phyloP scores from a whole-genome alignment of 2,797 vertebrate species.

The Peromyscus nudipes region DNA sequence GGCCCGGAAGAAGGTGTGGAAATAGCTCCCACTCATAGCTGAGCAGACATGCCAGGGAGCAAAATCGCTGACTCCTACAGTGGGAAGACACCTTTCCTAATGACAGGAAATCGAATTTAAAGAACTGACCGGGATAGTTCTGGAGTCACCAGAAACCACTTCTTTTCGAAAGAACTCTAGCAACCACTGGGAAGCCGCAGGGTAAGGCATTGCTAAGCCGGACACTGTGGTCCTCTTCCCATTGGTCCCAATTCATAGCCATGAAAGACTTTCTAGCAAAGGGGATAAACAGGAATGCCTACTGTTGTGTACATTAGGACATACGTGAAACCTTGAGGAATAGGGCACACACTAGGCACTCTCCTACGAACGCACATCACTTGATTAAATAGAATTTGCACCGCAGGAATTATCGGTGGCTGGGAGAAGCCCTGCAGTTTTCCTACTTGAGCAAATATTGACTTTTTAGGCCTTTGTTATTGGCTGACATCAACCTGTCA shows the following conservation, averaged over 20 bases:
- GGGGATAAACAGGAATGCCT: neutral
- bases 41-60: conserved; percentile 16
- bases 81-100: conserved; percentile 64
- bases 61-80: neutral
- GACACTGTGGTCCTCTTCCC: neutral
- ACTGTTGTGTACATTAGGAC: neutral
- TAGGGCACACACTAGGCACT: neutral
- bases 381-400: conserved; percentile 56
- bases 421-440: neutral
- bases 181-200: neutral
- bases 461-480: conserved; percentile 34
- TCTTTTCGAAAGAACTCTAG: neutral
- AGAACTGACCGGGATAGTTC: neutral
- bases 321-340: neutral
- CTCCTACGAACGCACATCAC: neutral
- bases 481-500: conserved; percentile 52
- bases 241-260: neutral
- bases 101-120: conserved; percentile 19
- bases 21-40: neutral
- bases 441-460: conserved; percentile 40
- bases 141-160: neutral
- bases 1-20: neutral
- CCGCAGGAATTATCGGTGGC: neutral
- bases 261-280: conserved; percentile 9
- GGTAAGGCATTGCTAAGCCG: neutral